Conservation (phyloP, 2,113 vertebrate genomes). For the Chamaea fasciata region DNA sequence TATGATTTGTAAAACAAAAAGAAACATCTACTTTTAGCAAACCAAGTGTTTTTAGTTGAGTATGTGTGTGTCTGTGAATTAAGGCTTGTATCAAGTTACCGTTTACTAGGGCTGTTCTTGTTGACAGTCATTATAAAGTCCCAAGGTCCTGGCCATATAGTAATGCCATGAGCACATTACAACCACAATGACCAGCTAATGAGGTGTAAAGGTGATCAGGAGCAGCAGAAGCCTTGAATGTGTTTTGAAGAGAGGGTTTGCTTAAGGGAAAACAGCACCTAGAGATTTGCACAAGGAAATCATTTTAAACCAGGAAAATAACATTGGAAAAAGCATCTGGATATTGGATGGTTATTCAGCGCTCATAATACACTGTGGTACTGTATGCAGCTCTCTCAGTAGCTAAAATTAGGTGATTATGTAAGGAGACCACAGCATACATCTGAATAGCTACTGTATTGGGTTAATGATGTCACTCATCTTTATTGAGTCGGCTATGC, state of each 20-base stretch:
- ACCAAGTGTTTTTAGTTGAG: background rate
- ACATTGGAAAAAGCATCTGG: slow-evolving; percentile 18
- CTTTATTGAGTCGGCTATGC: slow-evolving; percentile 63
- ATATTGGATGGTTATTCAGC: background rate
- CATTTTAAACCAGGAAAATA: slow-evolving; percentile 23
- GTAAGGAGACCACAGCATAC: slow-evolving; percentile 57
- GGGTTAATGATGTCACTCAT: slow-evolving; percentile 77
- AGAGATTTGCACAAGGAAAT: background rate
- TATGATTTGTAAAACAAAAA: background rate
- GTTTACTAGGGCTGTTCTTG: background rate
- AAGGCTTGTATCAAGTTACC: background rate
- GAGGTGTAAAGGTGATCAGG: background rate
- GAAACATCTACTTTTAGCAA: background rate
- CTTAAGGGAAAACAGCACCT: background rate
- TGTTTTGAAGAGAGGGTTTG: background rate
- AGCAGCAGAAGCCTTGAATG: background rate
- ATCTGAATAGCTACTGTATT: slow-evolving; percentile 69
- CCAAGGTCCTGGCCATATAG: background rate
- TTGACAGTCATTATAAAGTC: background rate
- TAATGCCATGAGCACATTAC: background rate
- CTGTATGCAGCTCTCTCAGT: slow-evolving; percentile 46
- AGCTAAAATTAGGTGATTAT: slow-evolving; percentile 74
- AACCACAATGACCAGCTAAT: background rate
- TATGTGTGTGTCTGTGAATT: background rate
- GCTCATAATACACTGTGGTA: slow-evolving; percentile 42